Base-by-base conservation (phyloP, 2,888 invertebrate genomes). In the Scelioninae gen. 1 region DNA sequence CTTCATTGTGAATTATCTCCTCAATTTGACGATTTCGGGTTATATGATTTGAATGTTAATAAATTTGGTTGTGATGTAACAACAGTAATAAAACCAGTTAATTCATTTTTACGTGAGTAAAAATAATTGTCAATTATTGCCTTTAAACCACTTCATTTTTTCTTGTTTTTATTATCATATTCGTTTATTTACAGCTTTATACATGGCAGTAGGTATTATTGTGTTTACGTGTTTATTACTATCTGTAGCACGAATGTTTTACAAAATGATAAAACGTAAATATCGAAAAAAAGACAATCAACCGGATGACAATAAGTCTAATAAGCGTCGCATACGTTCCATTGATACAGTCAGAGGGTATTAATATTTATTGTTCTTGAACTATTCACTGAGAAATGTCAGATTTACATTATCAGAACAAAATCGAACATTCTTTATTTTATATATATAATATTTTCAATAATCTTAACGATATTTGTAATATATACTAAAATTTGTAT, bases 261-360 rank as follows among this genome's bases (percentile, higher is more conserved):
- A 34, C 11, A 49, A 69, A 58, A 63, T 71, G 4, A 51, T 68
- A 34, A 80, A 63, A 66, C 83, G 63, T 51, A 86, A 79, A 55
- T 87, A 45, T 51, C 60, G 34, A 55, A 60, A 43, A 75, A 72
- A 29, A 84, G 66, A 62, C 7, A 31, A 43, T 15, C 65, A 60
- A 15, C 60, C 71, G 11, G 60, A 80, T n/a, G 84, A 75, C 8
- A 85, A 83, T 49, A 85, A 89, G 72, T 85, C 89, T 47, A 85
- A 92, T 78, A 93, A 93, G 84, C 92, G 91, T 83, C 92, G 95
- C 83, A 91, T 95, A 45, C 93, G 94, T 79, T 96, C 96, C 0
- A 93, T 97, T 66, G 97, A 97, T 90, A 95, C 96, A 0, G 96
- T 97, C 88, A 94, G 97, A 92, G 97, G 97, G 96, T 96, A 93